Percentiles rank a stretch among this genome's conserved stretches.
Conservation (phyloP, 2,888 invertebrate species). For the Hirtodrosophila cameraria region DNA sequence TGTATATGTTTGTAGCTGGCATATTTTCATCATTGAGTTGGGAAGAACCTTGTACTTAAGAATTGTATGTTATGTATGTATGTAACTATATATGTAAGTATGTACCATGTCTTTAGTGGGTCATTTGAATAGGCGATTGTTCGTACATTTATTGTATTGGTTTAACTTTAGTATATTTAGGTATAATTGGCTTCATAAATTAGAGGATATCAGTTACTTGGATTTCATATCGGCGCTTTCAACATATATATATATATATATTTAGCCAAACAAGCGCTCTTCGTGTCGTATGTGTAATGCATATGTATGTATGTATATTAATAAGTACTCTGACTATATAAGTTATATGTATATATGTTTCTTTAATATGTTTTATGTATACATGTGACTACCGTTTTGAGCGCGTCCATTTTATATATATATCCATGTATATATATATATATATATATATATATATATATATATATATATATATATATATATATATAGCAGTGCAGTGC, state of each 20-base stretch:
- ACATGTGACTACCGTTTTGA: constrained; percentile 29
- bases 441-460: no score
- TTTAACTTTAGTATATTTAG: constrained; percentile 43
- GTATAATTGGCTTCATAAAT: constrained; percentile 44
- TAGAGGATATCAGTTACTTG: constrained; percentile 39
- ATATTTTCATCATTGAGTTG: constrained; percentile 47
- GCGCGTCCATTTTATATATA: constrained; percentile 29
- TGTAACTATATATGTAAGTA: constrained; percentile 16
- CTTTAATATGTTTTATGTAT: constrained; percentile 20
- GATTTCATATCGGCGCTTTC: constrained; percentile 42
- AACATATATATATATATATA: constrained; percentile 31
- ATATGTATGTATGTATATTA: constrained; percentile 18
- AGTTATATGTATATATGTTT: constrained; percentile 5
- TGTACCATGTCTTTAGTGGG: constrained; percentile 43
- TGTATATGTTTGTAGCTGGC: constrained; percentile 36
- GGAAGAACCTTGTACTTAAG: constrained; percentile 69
- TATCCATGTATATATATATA: no score
- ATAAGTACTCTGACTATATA: constrained; percentile 7
- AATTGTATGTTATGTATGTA: constrained; percentile 27
- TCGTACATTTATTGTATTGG: constrained; percentile 65
- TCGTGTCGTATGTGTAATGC: constrained; percentile 15
- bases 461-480: constrained; percentile 29
- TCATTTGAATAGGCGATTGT: constrained; percentile 62
- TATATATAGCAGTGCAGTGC: constrained; percentile 59
- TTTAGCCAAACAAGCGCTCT: constrained; percentile 17